Evolutionary conservation across 2,888 invertebrate species (phyloP).

Genomic region (Holacanthella duospinosa): DNA sequence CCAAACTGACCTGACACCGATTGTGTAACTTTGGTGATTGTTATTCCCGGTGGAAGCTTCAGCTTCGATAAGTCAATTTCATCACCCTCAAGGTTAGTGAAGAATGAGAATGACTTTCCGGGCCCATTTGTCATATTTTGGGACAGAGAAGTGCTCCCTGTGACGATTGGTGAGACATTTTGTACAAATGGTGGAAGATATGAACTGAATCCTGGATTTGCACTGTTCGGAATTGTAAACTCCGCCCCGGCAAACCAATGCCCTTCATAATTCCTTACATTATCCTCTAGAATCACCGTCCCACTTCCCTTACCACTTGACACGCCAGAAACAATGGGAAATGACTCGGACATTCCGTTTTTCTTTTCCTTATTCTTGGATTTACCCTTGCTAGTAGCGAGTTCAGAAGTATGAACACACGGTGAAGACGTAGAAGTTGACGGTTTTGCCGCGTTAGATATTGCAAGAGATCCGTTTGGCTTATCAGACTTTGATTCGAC

Average conservation of each 20-base stretch:
- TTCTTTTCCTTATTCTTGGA: background rate
- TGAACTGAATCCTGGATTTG: background rate
- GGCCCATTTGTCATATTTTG: background rate
- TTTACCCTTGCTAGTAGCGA: too few relatives aligned
- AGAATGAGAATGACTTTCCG: background rate
- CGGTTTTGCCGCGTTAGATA: too few relatives aligned
- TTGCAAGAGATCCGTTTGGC: too few relatives aligned
- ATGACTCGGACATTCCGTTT: background rate
- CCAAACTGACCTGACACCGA: background rate
- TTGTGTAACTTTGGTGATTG: constrained; percentile 55
- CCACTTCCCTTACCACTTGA: background rate
- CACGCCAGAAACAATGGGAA: too few relatives aligned
- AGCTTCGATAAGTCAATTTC: constrained; percentile 39
- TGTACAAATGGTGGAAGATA: background rate
- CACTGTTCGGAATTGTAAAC: background rate
- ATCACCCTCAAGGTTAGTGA: constrained; percentile 10
- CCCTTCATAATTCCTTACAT: background rate
- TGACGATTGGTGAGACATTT: background rate
- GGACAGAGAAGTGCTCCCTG: background rate
- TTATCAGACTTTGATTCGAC: too few relatives aligned
- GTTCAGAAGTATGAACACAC: too few relatives aligned
- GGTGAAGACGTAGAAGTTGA: too few relatives aligned
- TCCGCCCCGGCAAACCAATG: background rate
- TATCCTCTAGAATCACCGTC: background rate
- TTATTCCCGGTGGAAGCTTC: constrained; percentile 67